Conservation (phyloP, 2,888 invertebrate genomes). For the Aproaerema taeniolella region DNA sequence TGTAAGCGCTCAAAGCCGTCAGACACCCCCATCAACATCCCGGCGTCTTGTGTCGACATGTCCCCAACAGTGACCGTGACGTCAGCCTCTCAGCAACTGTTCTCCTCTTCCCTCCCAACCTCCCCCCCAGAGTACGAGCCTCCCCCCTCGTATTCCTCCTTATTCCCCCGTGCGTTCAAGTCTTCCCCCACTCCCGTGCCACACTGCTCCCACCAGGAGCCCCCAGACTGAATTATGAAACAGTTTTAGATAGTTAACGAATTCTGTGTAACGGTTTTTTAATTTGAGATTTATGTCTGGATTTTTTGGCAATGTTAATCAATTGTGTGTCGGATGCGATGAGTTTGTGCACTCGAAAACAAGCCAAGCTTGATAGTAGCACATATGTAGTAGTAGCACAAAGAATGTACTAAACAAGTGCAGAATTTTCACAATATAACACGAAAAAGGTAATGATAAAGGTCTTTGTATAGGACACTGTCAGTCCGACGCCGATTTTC, state of each 20-base stretch:
- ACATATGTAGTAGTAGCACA: no score
- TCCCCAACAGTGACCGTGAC: constrained; percentile 63
- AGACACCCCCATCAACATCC: constrained; percentile 60
- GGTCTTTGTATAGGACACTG: no score
- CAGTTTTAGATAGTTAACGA: constrained; percentile 39
- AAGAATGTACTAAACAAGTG: no score
- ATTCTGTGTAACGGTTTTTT: no score
- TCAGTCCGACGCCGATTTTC: no score
- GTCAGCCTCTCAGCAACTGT: constrained; percentile 54
- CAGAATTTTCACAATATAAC: no score
- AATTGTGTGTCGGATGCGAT: no score
- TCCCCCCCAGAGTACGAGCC: constrained; percentile 82
- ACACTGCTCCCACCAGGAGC: constrained; percentile 66
- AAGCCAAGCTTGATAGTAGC: no score
- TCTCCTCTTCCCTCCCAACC: constrained; percentile 50
- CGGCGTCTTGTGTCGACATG: constrained; percentile 67
- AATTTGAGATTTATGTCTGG: no score
- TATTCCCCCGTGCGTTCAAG: constrained; percentile 78
- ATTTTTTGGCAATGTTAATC: no score
- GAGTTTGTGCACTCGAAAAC: no score
- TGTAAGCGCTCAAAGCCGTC: constrained; percentile 69
- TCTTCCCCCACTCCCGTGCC: constrained; percentile 62
- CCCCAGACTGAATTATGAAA: constrained; percentile 56
- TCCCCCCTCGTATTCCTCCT: constrained; percentile 80
- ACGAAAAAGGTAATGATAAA: no score